Percentiles rank a stretch among this genome's conserved stretches.
Evolutionary conservation across 2,888 invertebrate species (phyloP).

Genomic region (Rugalucina vietnamica): DNA sequence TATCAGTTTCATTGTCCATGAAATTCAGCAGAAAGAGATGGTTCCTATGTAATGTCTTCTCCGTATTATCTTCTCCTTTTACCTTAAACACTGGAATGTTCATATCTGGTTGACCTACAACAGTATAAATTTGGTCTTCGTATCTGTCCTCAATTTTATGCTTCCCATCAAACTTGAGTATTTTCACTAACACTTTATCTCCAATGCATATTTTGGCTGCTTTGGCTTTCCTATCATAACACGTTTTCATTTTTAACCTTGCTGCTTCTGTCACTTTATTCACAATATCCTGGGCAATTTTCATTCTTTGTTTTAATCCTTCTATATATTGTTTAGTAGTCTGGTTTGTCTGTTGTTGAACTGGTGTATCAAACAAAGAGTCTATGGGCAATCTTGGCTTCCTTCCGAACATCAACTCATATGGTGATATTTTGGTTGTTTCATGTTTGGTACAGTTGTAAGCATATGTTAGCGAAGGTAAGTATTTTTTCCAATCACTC

Average conservation of each 20-base stretch:
- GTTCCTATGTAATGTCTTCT: constrained; percentile 29
- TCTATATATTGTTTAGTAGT: constrained; percentile 13
- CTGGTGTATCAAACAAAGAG: neutral
- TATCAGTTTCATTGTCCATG: neutral
- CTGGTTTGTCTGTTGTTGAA: neutral
- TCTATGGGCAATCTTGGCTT: constrained; percentile 7
- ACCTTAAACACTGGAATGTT: neutral
- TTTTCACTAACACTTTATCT: constrained; percentile 21
- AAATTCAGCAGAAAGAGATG: constrained; percentile 8
- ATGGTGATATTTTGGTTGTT: neutral
- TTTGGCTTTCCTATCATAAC: constrained; percentile 8
- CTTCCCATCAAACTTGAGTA: constrained; percentile 12
- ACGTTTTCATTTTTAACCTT: neutral
- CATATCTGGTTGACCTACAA: neutral
- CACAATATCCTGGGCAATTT: neutral
- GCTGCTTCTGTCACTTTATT: neutral
- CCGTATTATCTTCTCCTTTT: neutral
- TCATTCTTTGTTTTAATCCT: constrained; percentile 12
- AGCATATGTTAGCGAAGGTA: neutral
- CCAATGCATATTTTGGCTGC: neutral
- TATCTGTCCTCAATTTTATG: constrained; percentile 27
- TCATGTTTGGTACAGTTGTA: constrained; percentile 20
- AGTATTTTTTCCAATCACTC: constrained; percentile 2
- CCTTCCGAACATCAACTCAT: constrained; percentile 11
- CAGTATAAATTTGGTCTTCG: neutral